A percentile compares a stretch with the other conserved stretches of the same genome.
Evolutionary conservation across 2,797 vertebrate genomes (phyloP).

Genomic region (Enteromius treurensis): DNA sequence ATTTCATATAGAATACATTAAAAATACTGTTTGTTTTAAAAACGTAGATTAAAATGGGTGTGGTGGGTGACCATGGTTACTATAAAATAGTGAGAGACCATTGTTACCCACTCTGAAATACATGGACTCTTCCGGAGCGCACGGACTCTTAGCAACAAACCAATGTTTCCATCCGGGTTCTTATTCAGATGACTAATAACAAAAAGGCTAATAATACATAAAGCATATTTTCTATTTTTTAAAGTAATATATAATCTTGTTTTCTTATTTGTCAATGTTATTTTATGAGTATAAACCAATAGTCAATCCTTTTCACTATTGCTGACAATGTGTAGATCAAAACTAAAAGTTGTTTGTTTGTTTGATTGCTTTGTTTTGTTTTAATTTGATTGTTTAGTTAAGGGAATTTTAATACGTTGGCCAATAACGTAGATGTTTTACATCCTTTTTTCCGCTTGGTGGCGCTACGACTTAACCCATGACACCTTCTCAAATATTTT

Average conservation of each 20-base stretch:
- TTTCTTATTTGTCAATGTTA: not conserved
- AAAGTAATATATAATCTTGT: too few species aligned
- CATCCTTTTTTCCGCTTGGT: not conserved
- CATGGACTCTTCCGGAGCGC: conserved; percentile 38
- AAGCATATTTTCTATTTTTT: not conserved
- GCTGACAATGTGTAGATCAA: not conserved
- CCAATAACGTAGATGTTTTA: not conserved
- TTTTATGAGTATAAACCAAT: not conserved
- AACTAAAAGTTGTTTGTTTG: not conserved
- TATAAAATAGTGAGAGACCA: not conserved
- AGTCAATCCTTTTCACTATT: not conserved
- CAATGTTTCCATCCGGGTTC: conserved; percentile 41
- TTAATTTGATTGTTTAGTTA: not conserved
- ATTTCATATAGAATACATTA: fast-evolving
- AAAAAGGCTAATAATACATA: not conserved
- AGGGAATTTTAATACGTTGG: not conserved
- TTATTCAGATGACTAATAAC: not conserved
- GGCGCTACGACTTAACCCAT: not conserved
- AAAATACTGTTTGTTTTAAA: not conserved
- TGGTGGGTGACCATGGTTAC: not conserved
- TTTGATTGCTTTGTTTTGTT: too few species aligned
- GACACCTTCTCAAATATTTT: not conserved
- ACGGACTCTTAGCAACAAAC: conserved; percentile 49
- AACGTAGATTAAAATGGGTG: not conserved
- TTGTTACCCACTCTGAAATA: not conserved